A percentile compares a stretch with the other conserved stretches of the same genome.
Evolutionary conservation across 1,140 invertebrate genomes (phyloP).

Genomic region (Drosophila leontia): DNA sequence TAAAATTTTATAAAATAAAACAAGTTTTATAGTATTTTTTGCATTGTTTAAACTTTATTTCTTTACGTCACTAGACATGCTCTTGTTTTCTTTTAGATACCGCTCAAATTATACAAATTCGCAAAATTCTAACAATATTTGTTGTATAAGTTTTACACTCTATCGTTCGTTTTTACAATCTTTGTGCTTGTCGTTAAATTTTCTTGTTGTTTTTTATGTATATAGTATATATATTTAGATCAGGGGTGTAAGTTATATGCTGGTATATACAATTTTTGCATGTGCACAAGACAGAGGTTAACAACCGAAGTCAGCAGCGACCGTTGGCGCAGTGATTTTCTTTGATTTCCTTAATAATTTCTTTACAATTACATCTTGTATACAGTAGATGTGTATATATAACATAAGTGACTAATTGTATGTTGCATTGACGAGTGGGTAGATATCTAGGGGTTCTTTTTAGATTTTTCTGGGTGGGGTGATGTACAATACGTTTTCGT

Average conservation of each 20-base stretch:
- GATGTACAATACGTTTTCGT: conserved; percentile 63
- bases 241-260: conserved; percentile 36
- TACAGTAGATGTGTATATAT: conserved; percentile 34
- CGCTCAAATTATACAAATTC: conserved; percentile 44
- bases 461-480: conserved; percentile 33
- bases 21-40: too few species aligned
- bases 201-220: conserved; percentile 4
- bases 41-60: conserved; percentile 42
- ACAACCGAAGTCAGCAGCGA: conserved; percentile 63
- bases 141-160: conserved; percentile 18
- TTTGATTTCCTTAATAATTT: conserved; percentile 22
- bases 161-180: conserved; percentile 28
- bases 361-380: conserved; percentile 54
- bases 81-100: conserved; percentile 12
- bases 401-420: conserved; percentile 55
- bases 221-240: conserved; percentile 37
- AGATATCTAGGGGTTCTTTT: conserved; percentile 9
- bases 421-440: conserved; percentile 61
- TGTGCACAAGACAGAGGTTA: conserved; percentile 59
- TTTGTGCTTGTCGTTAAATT: conserved; percentile 34
- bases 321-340: conserved; percentile 45
- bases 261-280: conserved; percentile 65
- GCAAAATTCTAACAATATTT: conserved; percentile 49
- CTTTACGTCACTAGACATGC: conserved; percentile 9
- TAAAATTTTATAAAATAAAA: too few species aligned